Base-by-base conservation (phyloP, 2,888 invertebrate genomes). In the Melikaiella ostensackeni region DNA sequence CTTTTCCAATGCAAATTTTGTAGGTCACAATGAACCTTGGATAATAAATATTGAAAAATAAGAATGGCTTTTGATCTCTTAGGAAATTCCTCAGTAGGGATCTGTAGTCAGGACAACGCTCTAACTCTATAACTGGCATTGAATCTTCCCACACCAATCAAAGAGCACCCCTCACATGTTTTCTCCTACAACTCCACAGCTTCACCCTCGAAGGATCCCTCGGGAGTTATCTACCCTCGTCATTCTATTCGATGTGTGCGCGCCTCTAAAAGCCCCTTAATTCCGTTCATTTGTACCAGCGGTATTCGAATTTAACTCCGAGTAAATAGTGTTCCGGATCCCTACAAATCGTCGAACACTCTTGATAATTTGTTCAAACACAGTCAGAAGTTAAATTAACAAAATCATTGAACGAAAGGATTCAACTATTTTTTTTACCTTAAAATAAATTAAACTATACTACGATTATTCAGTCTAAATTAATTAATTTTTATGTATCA, bases 121-220 rank as follows among this genome's bases (percentile, higher is more conserved):
- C 82, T 30, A 80, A 81, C 84, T 84, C 84, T 84, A 42, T 16
- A 86, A 88, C 87, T 85, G 85, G 81, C 85, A 86, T 86, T 84
- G 86, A 86, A 88, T 88, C 89, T 91, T 90, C 90, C 89, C 90
- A 90, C 90, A 91, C 89, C 90, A 91, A 91, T 91, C 90, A 90
- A 89, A 89, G 88, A 83, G 86, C 86, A 87, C 87, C 88, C 88
- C 84, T 86, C 84, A 81, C 79, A 83, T 83, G 83, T 76, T 84
- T 83, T 83, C 84, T 83, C 83, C 83, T 77, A 78, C 82, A 74
- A 42, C 59, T 81, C 79, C 63, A 63, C 77, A 50, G 30, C 77
- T 70, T 75, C 79, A 76, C 74, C 75, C 46, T 75, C 63, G 76
- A 75, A 33, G 80, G 86, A 86, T 87, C 89, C 86, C 89, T 79